Percentiles rank a stretch among this genome's conserved stretches.
These are phyloP conservation scores for Patagioenas fasciata DNA, from an alignment of 2,113 vertebrate genomes.

Conservation along the genomic window DNA sequence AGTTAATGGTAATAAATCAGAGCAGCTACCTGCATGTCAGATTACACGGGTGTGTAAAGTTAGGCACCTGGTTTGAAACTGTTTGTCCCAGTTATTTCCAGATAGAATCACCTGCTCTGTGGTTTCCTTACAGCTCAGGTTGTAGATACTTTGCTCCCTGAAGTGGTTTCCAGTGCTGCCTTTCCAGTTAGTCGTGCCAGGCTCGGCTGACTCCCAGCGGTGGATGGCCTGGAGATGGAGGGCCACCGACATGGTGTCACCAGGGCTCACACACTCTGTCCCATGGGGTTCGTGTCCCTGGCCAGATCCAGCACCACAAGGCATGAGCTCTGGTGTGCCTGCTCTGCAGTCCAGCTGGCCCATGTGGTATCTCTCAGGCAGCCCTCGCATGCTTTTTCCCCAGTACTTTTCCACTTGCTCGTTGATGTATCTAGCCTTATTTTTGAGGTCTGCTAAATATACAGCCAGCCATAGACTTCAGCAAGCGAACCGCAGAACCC, in stretches of 20 bases:
- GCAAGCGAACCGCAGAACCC: constrained; percentile 50
- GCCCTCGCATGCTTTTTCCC: not conserved
- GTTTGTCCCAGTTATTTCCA: not conserved
- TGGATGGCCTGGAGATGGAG: not conserved
- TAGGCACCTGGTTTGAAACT: not conserved
- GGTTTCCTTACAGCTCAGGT: not conserved
- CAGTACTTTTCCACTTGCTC: constrained; percentile 34
- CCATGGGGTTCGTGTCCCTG: rapidly evolving
- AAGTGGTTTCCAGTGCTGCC: not conserved
- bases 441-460: constrained; percentile 5
- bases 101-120: not conserved
- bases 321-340: not conserved
- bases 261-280: rapidly evolving
- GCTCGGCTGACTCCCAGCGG: not conserved
- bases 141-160: not conserved
- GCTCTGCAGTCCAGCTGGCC: not conserved
- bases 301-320: rapidly evolving
- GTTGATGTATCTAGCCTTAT: not conserved
- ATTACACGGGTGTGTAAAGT: not conserved
- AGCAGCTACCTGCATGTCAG: not conserved
- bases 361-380: not conserved
- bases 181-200: not conserved
- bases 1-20: not conserved
- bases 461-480: not conserved
- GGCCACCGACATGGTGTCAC: rapidly evolving